Base-by-base conservation (phyloP, 2,113 vertebrate genomes). In the Lepus timidus region DNA sequence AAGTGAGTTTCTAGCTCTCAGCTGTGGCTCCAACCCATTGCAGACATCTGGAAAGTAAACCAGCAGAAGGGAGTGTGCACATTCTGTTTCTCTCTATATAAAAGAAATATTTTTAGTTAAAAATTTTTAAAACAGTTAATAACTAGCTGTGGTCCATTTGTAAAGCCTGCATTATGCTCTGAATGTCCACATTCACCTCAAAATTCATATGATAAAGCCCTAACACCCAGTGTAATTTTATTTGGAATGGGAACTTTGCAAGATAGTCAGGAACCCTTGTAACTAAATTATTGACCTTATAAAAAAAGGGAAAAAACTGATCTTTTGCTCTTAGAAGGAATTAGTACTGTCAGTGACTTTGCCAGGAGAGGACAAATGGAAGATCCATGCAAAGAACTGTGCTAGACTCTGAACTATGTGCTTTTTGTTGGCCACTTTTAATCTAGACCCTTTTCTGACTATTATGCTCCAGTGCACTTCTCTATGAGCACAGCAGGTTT, bases 391-490 rank as follows among this genome's bases (percentile, higher is more conserved):
- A 33, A 17, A 39, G 44, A 79, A n/a, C 16, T 88, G 27, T 44
- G 33, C 14, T 76, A 62, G 13, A 76, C 36, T 84, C 78, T n/a
- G 6, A 33, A 4, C 1, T 7, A 29, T 64, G 31, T 23, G 55
- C 36, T 55, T 68, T 44, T 6, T 33, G 17, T 85, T 86, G 23
- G 31, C 29, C 76, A 75, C 76, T 49, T 93, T 90, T 94, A 93
- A 70, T 90, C 16, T 65, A 16, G 27, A 9, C 22, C 14, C 3
- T 78, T 86, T 86, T 12, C 4, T 31, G 55, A 36, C 64, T 68
- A 22, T 31, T n/a, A 4, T 55, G 4, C 74, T 64, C 8, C 13
- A 71, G 39, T 52, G 12, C 0, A 51, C 31, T 44, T 36, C 73
- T 67, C 55, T 39, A 1, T n/a, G 64, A n/a, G 33, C 17, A 19